Conservation (phyloP, 2,113 vertebrate genomes). For the Entosphenus tridentatus region DNA sequence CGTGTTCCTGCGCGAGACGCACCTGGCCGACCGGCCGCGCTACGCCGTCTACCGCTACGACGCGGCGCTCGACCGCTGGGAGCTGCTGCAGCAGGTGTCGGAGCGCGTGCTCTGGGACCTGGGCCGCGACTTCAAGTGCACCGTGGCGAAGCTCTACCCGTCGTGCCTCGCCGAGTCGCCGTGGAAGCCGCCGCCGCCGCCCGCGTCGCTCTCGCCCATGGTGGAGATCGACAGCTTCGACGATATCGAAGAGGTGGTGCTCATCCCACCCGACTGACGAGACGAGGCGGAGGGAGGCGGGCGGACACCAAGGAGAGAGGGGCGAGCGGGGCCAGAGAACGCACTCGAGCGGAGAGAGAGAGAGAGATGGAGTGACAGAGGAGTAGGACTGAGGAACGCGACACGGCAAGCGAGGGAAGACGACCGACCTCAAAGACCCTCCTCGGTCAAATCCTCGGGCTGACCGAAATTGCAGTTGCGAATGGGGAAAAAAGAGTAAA, state of each 20-base stretch:
- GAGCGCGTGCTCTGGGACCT: slow-evolving; percentile 85
- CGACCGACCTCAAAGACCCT: too few species aligned
- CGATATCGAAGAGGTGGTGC: background rate
- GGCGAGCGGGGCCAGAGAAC: too few species aligned
- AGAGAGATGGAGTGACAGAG: too few species aligned
- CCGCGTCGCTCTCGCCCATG: background rate
- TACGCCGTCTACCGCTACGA: slow-evolving; percentile 89
- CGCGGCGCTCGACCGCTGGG: slow-evolving; percentile 64
- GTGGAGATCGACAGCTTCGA: background rate
- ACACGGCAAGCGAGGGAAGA: too few species aligned
- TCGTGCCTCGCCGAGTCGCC: slow-evolving; percentile 89
- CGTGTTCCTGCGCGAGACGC: slow-evolving; percentile 74
- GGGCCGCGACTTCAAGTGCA: slow-evolving; percentile 73
- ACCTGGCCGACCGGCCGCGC: slow-evolving; percentile 72
- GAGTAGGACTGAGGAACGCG: too few species aligned
- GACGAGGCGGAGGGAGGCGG: background rate
- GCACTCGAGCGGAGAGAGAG: too few species aligned
- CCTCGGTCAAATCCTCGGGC: too few species aligned
- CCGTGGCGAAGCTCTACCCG: slow-evolving; percentile 87
- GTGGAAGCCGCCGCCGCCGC: slow-evolving; percentile 67
- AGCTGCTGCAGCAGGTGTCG: slow-evolving; percentile 59
- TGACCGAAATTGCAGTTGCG: too few species aligned
- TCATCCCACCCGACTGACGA: slow-evolving; percentile 1
- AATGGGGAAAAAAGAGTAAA: too few species aligned
- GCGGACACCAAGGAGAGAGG: too few species aligned